Evolutionary conservation across 2,797 vertebrate genomes (phyloP).

Genomic region (Hephaestus fuliginosus): DNA sequence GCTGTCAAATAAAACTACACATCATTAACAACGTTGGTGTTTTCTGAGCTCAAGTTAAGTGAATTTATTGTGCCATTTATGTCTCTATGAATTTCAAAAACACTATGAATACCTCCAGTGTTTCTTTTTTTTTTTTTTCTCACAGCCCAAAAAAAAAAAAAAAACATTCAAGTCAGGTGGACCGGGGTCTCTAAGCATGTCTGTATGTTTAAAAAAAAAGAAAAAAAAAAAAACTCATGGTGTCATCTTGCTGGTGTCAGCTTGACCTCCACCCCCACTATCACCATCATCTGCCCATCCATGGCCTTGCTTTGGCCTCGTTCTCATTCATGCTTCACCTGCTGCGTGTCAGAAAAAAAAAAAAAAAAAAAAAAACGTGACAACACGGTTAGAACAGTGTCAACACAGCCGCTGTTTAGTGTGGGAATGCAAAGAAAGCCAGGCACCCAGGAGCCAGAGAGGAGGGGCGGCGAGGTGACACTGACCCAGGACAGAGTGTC

Average conservation of each 20-base stretch:
- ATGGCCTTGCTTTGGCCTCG: conserved; percentile 31
- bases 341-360: conserved; percentile 34
- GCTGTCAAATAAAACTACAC: conserved; percentile 18
- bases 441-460: conserved; percentile 41
- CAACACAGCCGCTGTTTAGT: conserved; percentile 71
- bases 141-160: not conserved
- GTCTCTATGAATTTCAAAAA: not conserved
- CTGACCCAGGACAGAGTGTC: conserved; percentile 27
- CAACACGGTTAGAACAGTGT: conserved; percentile 48
- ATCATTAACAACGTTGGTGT: not conserved
- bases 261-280: not conserved
- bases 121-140: not conserved
- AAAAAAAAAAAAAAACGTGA: conserved; percentile 41
- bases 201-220: not conserved
- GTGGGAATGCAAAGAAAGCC: conserved; percentile 68
- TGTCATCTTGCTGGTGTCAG: not conserved
- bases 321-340: conserved; percentile 60
- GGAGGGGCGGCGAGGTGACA: conserved; percentile 44
- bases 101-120: not conserved
- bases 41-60: not conserved
- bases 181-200: not conserved
- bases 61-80: not conserved
- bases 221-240: too few species aligned
- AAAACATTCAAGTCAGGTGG: not conserved
- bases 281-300: conserved; percentile 12